Evolutionary conservation across 2,888 invertebrate genomes (phyloP).

Genomic region (Tetramorium bicarinatum): DNA sequence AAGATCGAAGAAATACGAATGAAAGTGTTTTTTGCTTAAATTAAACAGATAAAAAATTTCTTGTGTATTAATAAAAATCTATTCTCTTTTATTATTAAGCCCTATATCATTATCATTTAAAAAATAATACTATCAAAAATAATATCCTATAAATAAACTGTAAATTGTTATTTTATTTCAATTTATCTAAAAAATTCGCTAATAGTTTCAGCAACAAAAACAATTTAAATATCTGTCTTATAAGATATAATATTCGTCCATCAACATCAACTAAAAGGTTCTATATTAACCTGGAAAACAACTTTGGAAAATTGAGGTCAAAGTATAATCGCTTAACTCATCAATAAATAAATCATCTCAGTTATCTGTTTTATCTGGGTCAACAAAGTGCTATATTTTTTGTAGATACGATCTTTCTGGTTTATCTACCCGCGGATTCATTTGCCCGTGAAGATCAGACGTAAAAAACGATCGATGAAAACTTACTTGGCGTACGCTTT

Average conservation of each 20-base stretch:
- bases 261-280: slow-evolving; percentile 1
- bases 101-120: too few relatives aligned
- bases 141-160: too few relatives aligned
- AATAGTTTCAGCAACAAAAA: background rate
- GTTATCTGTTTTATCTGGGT: slow-evolving; percentile 13
- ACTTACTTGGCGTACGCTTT: slow-evolving; percentile 97
- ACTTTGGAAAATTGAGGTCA: background rate
- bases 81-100: background rate
- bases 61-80: background rate
- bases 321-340: slow-evolving; percentile 16
- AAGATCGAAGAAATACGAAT: background rate
- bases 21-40: background rate
- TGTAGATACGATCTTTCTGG: background rate
- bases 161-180: background rate
- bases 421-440: slow-evolving; percentile 12
- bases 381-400: background rate
- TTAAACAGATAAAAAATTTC: background rate
- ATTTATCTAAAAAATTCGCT: background rate
- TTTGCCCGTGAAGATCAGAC: slow-evolving; percentile 8
- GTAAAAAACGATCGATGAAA: slow-evolving; percentile 23
- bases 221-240: background rate
- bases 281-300: slow-evolving; percentile 1
- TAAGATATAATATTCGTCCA: background rate
- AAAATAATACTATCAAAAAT: too few relatives aligned
- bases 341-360: slow-evolving; percentile 3